Base-by-base conservation (phyloP, 2,888 invertebrate genomes). In the Lithophane socia region DNA sequence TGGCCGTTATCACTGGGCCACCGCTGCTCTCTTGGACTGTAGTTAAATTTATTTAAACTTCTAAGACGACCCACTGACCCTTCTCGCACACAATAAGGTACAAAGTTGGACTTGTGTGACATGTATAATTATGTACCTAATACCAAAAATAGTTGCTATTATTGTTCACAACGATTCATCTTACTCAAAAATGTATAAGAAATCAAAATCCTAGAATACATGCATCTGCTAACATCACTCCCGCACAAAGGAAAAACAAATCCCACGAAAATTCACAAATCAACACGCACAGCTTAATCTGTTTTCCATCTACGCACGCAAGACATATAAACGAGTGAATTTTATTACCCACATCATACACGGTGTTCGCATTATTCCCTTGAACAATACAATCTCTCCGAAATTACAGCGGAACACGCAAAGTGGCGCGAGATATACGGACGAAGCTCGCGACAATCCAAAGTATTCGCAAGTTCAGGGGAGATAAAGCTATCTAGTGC, bases 371-470 rank as follows among this genome's bases (percentile, higher is more conserved):
- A 90, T 87, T 88, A 90, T 88, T 87, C 84, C 77, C 79, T 82
- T 81, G 85, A 90, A 91, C 92, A 93, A 93, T 92, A 92, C 91
- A 92, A 92, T 92, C 92, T 91, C 84, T 61, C 80, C 84, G 82
- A 88, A 92, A 92, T 91, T 92, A 91, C 88, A 80, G 76, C 80
- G 81, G 83, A 86, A 89, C 92, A 92, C 92, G 93, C 91, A 89
- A 92, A 88, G 88, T 88, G 85, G 83, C 82, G 78, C 81, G 83
- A 86, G 86, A 90, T 90, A 90, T 87, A 86, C 84, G 85, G 84
- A 79, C 61, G 87, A 84, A 63, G 83, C 72, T 86, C 76, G 80
- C 83, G 86, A 86, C 87, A 86, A 86, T 85, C 86, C 88, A 77
- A 88, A 88, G 87, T 86, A 88, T 89, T 89, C 86, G 82, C 89